Evolutionary conservation across 1,140 invertebrate genomes (phyloP), one percentile per base, ranked within the genome.

Genomic region (Amphibalanus amphitrite): DNA sequence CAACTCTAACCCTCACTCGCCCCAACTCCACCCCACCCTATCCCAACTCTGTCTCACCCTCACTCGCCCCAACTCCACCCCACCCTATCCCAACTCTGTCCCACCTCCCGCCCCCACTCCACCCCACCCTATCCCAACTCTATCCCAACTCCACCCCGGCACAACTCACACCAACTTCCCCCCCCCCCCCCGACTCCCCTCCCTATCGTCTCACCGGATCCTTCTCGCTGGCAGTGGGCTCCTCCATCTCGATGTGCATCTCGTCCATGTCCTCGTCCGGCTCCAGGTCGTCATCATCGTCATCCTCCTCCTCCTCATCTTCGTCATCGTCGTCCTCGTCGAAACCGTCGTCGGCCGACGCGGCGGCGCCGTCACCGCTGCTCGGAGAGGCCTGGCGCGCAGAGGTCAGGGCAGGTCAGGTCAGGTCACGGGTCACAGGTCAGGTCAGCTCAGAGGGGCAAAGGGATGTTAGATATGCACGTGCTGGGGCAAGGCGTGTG

Each of bases 191-290:
- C 23, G 10, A 23, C 47, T 1, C 47, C 47, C 3, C 47, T 3
- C 13, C 13, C 17, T 20, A 59, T 20, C n/a, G n/a, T n/a, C n/a
- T 8, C 28, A 71, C 73, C 38, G 74, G 74, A 69, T 73, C 74
- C 69, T 77, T 74, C 65, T 75, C 74, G 28, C 70, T 67, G 23
- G 72, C 72, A 64, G 76, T 76, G 25, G 84, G 90, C 77, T 95
- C 93, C 72, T 96, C 94, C 90, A 97, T 93, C 80, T 97, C 94
- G 78, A 97, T 86, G 76, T 93, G 93, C 75, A 95, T 90, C 70
- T 91, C 89, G 59, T 89, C 89, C 71, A 88, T 88, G 71, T 90
- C 86, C 28, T 88, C 89, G 38, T 78, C 80, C 23, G 80, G 80
- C 74, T 88, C 90, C 78, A 85, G 85, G 75, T 92, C 89, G 76